Conservation (phyloP, 2,888 invertebrate genomes). For the Aspidapion aeneum region DNA sequence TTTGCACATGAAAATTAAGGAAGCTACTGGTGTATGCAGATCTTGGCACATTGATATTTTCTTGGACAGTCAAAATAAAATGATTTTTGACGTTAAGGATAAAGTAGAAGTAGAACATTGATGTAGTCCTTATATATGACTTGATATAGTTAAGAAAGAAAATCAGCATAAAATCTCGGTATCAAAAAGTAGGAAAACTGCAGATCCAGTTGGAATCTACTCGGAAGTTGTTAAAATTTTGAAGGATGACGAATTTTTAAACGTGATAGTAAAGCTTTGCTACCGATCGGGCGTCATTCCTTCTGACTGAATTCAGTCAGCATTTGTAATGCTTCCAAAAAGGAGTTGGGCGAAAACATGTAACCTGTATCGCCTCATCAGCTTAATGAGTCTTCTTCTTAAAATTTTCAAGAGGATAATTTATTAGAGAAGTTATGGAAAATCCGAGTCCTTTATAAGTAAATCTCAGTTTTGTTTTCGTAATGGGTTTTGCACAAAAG, state of each 20-base stretch:
- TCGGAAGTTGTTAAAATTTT: not conserved
- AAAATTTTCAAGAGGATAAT: not conserved
- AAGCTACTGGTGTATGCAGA: not conserved
- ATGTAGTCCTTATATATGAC: no score
- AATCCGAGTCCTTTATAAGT: constrained; percentile 16
- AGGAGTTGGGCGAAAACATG: no score
- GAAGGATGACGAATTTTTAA: not conserved
- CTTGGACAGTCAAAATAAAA: not conserved
- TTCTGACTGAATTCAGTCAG: not conserved
- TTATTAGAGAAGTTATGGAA: constrained; percentile 1
- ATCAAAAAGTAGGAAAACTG: not conserved
- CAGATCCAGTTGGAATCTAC: not conserved
- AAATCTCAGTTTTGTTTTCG: constrained; percentile 20
- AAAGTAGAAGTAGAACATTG: no score
- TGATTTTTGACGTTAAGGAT: not conserved
- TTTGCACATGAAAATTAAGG: not conserved
- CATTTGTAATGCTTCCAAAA: not conserved
- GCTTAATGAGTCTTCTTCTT: not conserved
- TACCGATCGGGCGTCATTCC: not conserved
- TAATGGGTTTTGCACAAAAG: constrained; percentile 14
- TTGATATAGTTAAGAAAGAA: not conserved
- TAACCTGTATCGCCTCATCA: not conserved
- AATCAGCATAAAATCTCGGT: not conserved
- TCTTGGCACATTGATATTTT: not conserved
- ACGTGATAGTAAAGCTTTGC: not conserved